phyloP scores from a whole-genome alignment of 2,113 vertebrate genomes.

The Macrotus californicus region DNA sequence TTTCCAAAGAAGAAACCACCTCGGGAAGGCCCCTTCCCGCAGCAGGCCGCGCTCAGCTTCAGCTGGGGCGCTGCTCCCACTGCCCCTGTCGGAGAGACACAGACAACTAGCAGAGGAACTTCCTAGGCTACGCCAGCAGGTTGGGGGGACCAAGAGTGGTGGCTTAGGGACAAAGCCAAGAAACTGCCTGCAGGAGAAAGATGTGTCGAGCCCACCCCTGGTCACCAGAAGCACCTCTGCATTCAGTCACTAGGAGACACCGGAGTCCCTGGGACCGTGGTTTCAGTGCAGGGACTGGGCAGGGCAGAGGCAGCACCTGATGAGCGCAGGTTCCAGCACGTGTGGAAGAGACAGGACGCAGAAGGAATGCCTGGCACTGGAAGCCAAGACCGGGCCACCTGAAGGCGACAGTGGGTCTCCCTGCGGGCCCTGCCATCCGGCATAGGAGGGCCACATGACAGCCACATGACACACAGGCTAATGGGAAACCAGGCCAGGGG shows the following conservation, averaged over 20 bases:
- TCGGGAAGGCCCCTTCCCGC: no score
- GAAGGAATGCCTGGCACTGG: rapidly evolving
- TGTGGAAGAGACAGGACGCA: neutral
- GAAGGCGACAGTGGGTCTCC: no score
- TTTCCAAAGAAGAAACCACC: neutral
- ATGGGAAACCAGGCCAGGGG: neutral
- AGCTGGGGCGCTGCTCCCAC: no score
- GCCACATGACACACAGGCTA: neutral
- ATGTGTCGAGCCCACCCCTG: no score
- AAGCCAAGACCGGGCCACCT: neutral
- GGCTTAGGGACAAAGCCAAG: neutral
- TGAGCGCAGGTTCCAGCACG: no score
- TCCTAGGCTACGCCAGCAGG: neutral
- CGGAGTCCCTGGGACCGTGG: neutral
- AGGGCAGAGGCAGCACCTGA: no score
- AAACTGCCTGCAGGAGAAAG: neutral
- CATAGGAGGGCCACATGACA: no score
- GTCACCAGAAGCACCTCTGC: neutral
- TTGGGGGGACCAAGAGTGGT: neutral
- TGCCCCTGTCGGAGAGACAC: no score
- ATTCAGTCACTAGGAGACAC: neutral
- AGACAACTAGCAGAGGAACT: neutral
- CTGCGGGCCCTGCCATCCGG: neutral
- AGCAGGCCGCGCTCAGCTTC: no score
- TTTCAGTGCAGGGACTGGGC: neutral